Base-by-base conservation (phyloP, 2,888 invertebrate species). In the Octonoba sinensis region DNA sequence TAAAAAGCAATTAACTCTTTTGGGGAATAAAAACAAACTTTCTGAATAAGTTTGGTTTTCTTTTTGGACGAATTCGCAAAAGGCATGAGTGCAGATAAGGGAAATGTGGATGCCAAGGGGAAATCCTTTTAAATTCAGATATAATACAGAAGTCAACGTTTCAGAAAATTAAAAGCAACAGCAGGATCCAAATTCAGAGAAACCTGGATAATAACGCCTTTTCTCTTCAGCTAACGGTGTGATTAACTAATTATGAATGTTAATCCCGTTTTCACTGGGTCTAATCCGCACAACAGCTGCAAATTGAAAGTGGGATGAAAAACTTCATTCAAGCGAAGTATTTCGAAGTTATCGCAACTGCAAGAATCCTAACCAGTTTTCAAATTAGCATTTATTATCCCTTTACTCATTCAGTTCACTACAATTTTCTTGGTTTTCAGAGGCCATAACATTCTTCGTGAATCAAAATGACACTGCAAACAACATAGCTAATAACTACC, bases 1-100 rank as follows among this genome's bases (percentile, higher is more conserved):
- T 79, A 79, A 79, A 79, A 79, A 79, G 79, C 67, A 79, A 79
- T 79, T 79, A 79, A 73, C 79, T 79, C 73, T 59, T 47, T 44
- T 20, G 60, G 18, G 66, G 66, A 73, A 73, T 69, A 79, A 79
- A 79, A 79, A 72, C 60, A 67, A 79, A 79, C 72, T 67, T 67
- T 67, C 47, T 47, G 60, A 67, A 79, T 72, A 72, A 79, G 79
- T 79, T 79, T 47, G 20, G 54, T 49, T 60, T 71, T 69, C 67
- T 79, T 79, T 65, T 46, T 44, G 27, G 27, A 16, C 57, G 20
- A 49, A 16, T 62, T n/a, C 44, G 67, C 16, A 47, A 75, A 56
- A 60, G 76, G 59, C 64, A 59, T 76, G 64, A 59, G 20, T 67
- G n/a, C 8, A 47, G 75, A 75, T 75, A 75, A 67, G 66, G 67